Conservation (phyloP, 2,888 invertebrate genomes). For the Microctonus hyperodae region DNA sequence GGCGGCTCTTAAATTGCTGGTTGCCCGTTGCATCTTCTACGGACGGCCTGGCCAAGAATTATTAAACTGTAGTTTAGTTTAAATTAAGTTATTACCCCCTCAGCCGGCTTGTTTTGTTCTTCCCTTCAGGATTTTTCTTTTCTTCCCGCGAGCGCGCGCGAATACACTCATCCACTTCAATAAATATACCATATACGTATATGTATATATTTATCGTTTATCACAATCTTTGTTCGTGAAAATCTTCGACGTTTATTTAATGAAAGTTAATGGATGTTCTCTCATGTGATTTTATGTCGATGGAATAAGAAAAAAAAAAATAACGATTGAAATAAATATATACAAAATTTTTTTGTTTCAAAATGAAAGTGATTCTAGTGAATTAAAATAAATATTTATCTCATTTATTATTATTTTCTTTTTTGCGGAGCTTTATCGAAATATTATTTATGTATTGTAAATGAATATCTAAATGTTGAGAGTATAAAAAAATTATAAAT, state of each 20-base stretch:
- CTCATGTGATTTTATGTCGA: no score
- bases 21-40: conserved; percentile 52
- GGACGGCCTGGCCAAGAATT: conserved; percentile 60
- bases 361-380: not conserved
- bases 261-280: conserved; percentile 13
- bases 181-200: not conserved
- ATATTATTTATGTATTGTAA: not conserved
- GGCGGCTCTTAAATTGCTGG: conserved; percentile 64
- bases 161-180: not conserved
- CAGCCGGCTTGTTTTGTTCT: conserved; percentile 55
- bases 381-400: not conserved
- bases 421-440: not conserved
- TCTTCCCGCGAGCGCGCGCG: conserved; percentile 2
- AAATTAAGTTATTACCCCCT: conserved; percentile 64
- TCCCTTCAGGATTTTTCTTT: conserved; percentile 40
- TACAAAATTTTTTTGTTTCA: not conserved
- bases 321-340: not conserved
- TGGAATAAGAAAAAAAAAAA: not conserved
- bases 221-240: conserved; percentile 4
- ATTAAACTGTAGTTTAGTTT: conserved; percentile 65
- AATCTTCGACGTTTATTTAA: conserved; percentile 22
- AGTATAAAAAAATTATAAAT: not conserved
- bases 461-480: not conserved
- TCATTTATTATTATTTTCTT: not conserved
- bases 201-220: not conserved